These are phyloP conservation scores for Andrena bicolor DNA, from an alignment of 2,888 invertebrate genomes.

Conservation along the genomic window DNA sequence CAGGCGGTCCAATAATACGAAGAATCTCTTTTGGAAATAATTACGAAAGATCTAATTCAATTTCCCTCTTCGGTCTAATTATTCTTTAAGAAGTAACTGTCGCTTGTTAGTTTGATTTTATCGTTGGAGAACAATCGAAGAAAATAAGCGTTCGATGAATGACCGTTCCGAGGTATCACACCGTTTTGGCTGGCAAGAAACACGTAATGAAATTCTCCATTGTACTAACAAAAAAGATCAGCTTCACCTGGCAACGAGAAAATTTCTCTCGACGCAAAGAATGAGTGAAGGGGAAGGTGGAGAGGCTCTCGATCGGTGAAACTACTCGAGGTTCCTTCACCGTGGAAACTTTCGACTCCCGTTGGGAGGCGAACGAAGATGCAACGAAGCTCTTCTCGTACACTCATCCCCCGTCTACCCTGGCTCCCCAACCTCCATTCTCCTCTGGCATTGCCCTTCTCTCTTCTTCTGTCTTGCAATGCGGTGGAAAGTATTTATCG, in stretches of 20 bases:
- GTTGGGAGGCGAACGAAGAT: slow-evolving; percentile 66
- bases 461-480: slow-evolving; percentile 67
- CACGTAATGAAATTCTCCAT: slow-evolving; percentile 64
- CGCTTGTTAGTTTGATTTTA: background rate
- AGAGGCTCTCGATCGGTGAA: slow-evolving; percentile 75
- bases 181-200: slow-evolving; percentile 7
- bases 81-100: background rate
- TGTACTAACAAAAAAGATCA: slow-evolving; percentile 60
- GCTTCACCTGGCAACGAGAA: slow-evolving; percentile 66
- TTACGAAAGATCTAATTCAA: background rate
- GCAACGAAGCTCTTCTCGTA: slow-evolving; percentile 69
- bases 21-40: background rate
- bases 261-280: slow-evolving; percentile 66
- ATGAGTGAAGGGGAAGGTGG: slow-evolving; percentile 64
- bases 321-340: slow-evolving; percentile 75
- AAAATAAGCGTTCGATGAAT: background rate
- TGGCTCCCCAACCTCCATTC: slow-evolving; percentile 24
- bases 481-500: slow-evolving; percentile 79
- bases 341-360: slow-evolving; percentile 74
- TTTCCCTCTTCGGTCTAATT: too few species aligned
- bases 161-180: background rate
- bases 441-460: slow-evolving; percentile 37
- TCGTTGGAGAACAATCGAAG: background rate
- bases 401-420: slow-evolving; percentile 51
- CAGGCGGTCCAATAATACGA: background rate